Base-by-base conservation (phyloP, 2,113 vertebrate genomes). In the Hemiprocne comata region DNA sequence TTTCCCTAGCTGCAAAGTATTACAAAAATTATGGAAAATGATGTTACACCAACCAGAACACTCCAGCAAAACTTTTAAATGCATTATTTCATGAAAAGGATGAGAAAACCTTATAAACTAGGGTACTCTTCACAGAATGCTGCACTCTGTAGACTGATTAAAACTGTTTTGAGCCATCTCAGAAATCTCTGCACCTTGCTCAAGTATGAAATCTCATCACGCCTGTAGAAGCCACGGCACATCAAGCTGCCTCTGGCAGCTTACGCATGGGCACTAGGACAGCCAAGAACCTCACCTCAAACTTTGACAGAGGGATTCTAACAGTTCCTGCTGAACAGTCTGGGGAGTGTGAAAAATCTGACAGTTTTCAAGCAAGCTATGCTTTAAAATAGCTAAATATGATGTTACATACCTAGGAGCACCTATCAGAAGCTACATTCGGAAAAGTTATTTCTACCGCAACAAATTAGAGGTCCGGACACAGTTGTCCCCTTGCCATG, bases 401-500 rank as follows among this genome's bases (percentile, higher is more conserved):
- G 10, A 65, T 13, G 13, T 36, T 60, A 23, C 17, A 20, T 48
- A 54, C 46, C 34, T 55, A 19, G 3, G 55, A 53, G 9, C 20
- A 64, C 16, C 34, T 11, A 70, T 48, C 24, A 57, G 50, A 80
- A 85, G 11, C 51, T 79, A 23, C 40, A 19, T 17, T 8, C 0
- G 4, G 70, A 55, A 28, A 48, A 65, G 14, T 40, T 65, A 21
- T 67, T 85, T 69, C 65, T 60, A 34, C 29, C 20, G 18, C 34
- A 25, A 15, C 4, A 46, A 17, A 61, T 64, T 8, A 48, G 36
- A 64, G 44, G 24, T 60, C 51, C 0, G 2, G 60, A 50, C 2
- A 9, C 33, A 66, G 36, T 7, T 46, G 55, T n/a, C 1, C 28
- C 33, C 44, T 1, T 1, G 0, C 16, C 0, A 0, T 5, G 17